These are phyloP conservation scores for Criorhina ranunculi DNA, from an alignment of 2,888 invertebrate genomes.

Conservation along the genomic window DNA sequence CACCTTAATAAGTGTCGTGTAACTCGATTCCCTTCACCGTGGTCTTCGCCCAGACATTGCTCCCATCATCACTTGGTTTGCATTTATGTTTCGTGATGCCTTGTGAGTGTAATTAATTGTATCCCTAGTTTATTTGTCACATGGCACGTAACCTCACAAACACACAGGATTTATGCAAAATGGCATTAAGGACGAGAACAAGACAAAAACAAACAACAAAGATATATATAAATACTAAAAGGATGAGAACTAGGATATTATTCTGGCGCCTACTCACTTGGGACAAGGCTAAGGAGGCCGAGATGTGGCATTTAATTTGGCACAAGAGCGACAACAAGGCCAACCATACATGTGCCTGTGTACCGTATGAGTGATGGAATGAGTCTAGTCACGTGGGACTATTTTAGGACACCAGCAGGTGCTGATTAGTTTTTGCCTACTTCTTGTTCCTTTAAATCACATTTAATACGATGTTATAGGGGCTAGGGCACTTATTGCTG, in stretches of 20 bases:
- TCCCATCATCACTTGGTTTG: conserved; percentile 8
- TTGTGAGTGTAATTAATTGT: conserved; percentile 53
- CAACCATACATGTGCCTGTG: conserved; percentile 1
- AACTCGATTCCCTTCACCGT: neutral
- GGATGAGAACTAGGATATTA: conserved; percentile 9
- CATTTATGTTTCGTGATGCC: conserved; percentile 10
- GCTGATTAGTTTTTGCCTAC: conserved; percentile 19
- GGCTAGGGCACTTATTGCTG: neutral
- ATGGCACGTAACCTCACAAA: conserved; percentile 2
- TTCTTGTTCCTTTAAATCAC: conserved; percentile 9
- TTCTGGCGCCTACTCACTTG: conserved; percentile 11
- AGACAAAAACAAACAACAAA: conserved; percentile 1
- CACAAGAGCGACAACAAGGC: conserved; percentile 53
- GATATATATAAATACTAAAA: neutral
- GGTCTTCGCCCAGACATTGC: neutral
- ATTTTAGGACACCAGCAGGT: conserved; percentile 38
- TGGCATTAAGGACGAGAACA: conserved; percentile 51
- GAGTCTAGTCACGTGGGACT: conserved; percentile 41
- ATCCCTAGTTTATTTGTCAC: conserved; percentile 40
- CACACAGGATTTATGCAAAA: conserved; percentile 27
- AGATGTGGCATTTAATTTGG: conserved; percentile 61
- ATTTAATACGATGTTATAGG: neutral
- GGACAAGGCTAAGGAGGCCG: conserved; percentile 31
- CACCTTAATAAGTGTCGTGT: conserved; percentile 28
- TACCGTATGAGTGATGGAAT: conserved; percentile 7